A percentile compares a stretch with the other conserved stretches of the same genome.
These are phyloP conservation scores for Diploptera punctata DNA, from an alignment of 2,888 invertebrate genomes.

Conservation along the genomic window DNA sequence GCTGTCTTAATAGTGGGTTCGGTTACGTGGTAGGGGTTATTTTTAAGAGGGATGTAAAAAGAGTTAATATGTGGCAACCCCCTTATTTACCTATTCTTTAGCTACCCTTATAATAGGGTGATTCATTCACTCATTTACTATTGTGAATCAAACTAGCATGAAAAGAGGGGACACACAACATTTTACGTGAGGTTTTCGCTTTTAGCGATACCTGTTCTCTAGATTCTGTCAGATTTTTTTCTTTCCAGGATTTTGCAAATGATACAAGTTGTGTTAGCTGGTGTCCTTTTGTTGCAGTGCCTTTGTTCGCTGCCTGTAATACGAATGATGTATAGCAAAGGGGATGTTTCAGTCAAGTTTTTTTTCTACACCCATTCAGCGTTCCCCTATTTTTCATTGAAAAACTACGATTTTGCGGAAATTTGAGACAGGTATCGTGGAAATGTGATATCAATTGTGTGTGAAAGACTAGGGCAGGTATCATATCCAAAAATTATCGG, in stretches of 20 bases:
- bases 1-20: conserved; percentile 17
- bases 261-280: conserved; percentile 6
- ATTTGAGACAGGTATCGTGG: conserved; percentile 7
- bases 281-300: conserved; percentile 6
- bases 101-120: conserved; percentile 21
- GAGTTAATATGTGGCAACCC: conserved; percentile 37
- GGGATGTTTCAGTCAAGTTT: background rate
- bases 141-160: conserved; percentile 34
- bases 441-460: conserved; percentile 25
- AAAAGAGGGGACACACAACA: conserved; percentile 8
- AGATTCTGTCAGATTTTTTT: background rate
- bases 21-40: conserved; percentile 9
- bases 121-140: conserved; percentile 33
- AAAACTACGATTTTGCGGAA: conserved; percentile 22
- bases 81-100: conserved; percentile 34
- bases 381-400: background rate
- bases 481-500: background rate
- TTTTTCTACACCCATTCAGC: background rate
- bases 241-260: background rate
- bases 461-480: conserved; percentile 10
- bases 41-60: conserved; percentile 21
- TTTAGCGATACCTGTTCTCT: conserved; percentile 7
- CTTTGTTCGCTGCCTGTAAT: conserved; percentile 4
- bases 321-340: background rate
- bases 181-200: background rate